phyloP scores from a whole-genome alignment of 1,140 invertebrate species.

The Bombus cullumanus region DNA sequence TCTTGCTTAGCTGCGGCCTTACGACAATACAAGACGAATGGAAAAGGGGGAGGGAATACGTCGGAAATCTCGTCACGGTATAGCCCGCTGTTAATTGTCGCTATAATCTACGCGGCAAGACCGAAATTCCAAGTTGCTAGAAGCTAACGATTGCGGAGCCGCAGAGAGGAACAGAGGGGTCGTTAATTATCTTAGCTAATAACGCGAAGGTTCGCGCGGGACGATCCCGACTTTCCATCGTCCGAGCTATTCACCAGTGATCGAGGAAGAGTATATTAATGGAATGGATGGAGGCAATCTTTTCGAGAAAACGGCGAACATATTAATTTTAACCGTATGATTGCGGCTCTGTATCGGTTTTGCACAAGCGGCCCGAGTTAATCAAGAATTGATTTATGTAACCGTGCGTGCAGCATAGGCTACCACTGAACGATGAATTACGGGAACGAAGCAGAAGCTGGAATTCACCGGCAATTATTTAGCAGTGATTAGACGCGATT shows the following conservation, averaged over 20 bases:
- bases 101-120: slow-evolving; percentile 62
- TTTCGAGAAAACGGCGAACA: slow-evolving; percentile 2
- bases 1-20: neutral
- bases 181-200: slow-evolving; percentile 78
- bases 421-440: neutral
- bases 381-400: slow-evolving; percentile 39
- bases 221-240: slow-evolving; percentile 44
- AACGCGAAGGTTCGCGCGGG: slow-evolving; percentile 63
- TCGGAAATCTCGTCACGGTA: slow-evolving; percentile 72
- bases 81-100: slow-evolving; percentile 69
- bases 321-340: slow-evolving; percentile 23
- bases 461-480: slow-evolving; percentile 27
- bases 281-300: neutral
- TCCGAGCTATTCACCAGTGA: slow-evolving; percentile 1
- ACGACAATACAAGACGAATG: neutral
- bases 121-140: slow-evolving; percentile 73
- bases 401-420: neutral
- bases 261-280: slow-evolving; percentile 30
- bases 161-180: slow-evolving; percentile 33
- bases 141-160: slow-evolving; percentile 73
- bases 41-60: slow-evolving; percentile 53
- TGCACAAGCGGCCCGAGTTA: neutral
- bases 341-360: neutral
- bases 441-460: neutral
- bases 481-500: slow-evolving; percentile 54